Percentiles rank a stretch among this genome's conserved stretches.
Evolutionary conservation across 2,113 vertebrate genomes (phyloP).

Genomic region (Chloropsis hardwickii): DNA sequence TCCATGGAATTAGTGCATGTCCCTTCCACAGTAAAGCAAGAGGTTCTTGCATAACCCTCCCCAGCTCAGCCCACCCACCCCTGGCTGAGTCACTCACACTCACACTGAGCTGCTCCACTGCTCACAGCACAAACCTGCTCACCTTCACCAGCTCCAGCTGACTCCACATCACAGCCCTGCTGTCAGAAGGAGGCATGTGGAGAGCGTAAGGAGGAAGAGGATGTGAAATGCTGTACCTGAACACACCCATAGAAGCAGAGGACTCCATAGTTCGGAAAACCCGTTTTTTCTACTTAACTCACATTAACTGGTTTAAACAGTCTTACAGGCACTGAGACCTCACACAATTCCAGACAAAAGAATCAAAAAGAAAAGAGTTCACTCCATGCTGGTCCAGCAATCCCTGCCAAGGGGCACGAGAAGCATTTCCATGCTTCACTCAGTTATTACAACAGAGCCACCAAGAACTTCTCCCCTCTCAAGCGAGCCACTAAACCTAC

Average conservation of each 20-base stretch:
- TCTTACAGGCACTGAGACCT: rapidly evolving
- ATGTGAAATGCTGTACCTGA: neutral
- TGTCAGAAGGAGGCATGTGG: neutral
- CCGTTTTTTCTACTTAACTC: neutral
- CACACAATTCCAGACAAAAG: neutral
- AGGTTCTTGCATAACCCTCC: neutral
- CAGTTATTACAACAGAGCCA: neutral
- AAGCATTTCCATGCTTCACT: neutral
- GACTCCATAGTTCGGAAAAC: neutral
- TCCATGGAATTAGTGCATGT: neutral
- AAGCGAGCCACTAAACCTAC: rapidly evolving
- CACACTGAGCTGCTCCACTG: neutral
- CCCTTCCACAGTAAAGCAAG: neutral
- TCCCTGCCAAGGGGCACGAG: neutral
- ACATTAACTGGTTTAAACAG: neutral
- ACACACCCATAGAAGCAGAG: neutral
- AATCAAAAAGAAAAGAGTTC: neutral
- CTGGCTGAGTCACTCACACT: neutral
- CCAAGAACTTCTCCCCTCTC: neutral
- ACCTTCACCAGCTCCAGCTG: neutral
- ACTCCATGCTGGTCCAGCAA: rapidly evolving
- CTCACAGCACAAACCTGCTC: neutral
- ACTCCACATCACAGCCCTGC: neutral
- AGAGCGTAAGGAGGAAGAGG: neutral
- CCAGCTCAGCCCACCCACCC: neutral